A percentile compares a stretch with the other conserved stretches of the same genome.
Evolutionary conservation across 2,797 vertebrate species (phyloP).

Genomic region (Anabacerthia variegaticeps): DNA sequence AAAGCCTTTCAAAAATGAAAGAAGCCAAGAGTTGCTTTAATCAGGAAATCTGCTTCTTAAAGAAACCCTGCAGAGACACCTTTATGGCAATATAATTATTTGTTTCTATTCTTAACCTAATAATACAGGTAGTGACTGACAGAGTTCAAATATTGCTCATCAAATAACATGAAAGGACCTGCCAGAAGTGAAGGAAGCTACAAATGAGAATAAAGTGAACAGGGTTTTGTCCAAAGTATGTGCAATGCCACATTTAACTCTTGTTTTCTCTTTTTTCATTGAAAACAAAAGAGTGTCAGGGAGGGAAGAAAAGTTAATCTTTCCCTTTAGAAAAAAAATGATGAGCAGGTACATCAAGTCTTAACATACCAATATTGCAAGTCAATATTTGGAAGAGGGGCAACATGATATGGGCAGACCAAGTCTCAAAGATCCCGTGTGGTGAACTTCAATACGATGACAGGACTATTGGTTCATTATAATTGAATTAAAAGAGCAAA

Average conservation of each 20-base stretch:
- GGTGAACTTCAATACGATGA: accelerated
- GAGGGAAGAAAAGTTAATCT: background rate
- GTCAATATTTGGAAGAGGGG: background rate
- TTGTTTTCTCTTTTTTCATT: background rate
- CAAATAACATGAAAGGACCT: slow-evolving; percentile 39
- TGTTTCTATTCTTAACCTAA: slow-evolving; percentile 61
- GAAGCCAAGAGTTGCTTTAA: slow-evolving; percentile 44
- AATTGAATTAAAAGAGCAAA: background rate
- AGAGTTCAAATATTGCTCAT: slow-evolving; percentile 32
- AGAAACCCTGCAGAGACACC: slow-evolving; percentile 51
- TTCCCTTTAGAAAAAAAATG: background rate
- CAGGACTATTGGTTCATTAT: background rate
- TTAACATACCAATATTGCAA: background rate
- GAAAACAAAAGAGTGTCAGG: accelerated
- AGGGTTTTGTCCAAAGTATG: background rate
- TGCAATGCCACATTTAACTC: background rate
- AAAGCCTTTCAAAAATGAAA: slow-evolving; percentile 58
- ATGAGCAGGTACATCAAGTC: background rate
- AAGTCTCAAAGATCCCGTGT: background rate
- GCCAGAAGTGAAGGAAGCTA: slow-evolving; percentile 45
- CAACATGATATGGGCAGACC: background rate
- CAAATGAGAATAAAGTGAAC: slow-evolving; percentile 4
- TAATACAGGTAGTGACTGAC: slow-evolving; percentile 54
- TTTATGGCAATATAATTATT: slow-evolving; percentile 55
- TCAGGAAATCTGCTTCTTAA: slow-evolving; percentile 51